Percentiles rank a stretch among this genome's conserved stretches.
Conservation (phyloP, 1,140 invertebrate species). For the Drosophila jambulina region DNA sequence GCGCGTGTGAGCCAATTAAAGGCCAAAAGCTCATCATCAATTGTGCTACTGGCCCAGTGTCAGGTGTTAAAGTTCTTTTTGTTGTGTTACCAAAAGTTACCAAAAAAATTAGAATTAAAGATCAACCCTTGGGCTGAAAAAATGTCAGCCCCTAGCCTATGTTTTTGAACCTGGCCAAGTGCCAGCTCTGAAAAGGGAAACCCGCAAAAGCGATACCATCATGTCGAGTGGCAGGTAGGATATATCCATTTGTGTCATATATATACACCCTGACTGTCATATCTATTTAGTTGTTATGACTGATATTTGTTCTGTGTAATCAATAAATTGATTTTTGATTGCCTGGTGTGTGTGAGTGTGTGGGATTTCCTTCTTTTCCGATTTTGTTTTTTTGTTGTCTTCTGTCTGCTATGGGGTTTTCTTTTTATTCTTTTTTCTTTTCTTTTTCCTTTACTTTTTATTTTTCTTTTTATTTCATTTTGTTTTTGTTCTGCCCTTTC, state of each 20-base stretch:
- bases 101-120: slow-evolving; percentile 11
- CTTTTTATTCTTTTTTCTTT: slow-evolving; percentile 8
- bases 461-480: slow-evolving; percentile 8
- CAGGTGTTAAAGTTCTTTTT: slow-evolving; percentile 18
- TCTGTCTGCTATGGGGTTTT: slow-evolving; percentile 16
- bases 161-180: slow-evolving; percentile 52
- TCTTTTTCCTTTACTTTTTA: too few species aligned
- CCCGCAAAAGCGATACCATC: slow-evolving; percentile 15
- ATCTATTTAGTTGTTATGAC: slow-evolving; percentile 49
- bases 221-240: slow-evolving; percentile 76
- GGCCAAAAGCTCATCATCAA: slow-evolving; percentile 26
- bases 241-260: slow-evolving; percentile 17
- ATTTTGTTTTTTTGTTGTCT: slow-evolving; percentile 44
- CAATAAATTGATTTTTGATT: slow-evolving; percentile 84
- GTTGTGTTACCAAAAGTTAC: slow-evolving; percentile 4
- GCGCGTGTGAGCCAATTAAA: slow-evolving; percentile 28
- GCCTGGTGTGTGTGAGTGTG: slow-evolving; percentile 10
- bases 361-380: slow-evolving; percentile 37
- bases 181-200: slow-evolving; percentile 48
- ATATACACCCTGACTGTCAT: slow-evolving; percentile 8
- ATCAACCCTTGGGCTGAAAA: slow-evolving; percentile 6
- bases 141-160: slow-evolving; percentile 14
- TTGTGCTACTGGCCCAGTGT: slow-evolving; percentile 13
- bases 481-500: slow-evolving; percentile 7
- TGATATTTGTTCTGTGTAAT: slow-evolving; percentile 70